phyloP scores from a whole-genome alignment of 2,797 vertebrate genomes.

The Parotocinclus haroldoi region DNA sequence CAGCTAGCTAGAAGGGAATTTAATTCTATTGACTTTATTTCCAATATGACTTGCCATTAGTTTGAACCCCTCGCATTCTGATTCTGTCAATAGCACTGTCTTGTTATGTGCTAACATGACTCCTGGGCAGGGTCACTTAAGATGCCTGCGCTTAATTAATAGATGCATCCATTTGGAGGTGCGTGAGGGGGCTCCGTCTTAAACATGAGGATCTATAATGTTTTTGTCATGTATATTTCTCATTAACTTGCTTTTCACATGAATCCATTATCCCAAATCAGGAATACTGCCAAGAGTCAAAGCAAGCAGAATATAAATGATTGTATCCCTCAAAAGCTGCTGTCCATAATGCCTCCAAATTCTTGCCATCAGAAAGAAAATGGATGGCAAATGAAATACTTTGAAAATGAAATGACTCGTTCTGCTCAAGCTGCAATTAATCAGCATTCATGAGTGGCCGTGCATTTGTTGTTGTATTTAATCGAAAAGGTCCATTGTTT shows the following conservation, averaged over 20 bases:
- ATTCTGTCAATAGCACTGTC: too few relatives aligned
- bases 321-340: slow-evolving; percentile 27
- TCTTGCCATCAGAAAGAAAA: slow-evolving; percentile 29
- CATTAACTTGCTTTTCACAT: slow-evolving; percentile 63
- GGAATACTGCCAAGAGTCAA: slow-evolving; percentile 55
- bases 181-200: slow-evolving; percentile 19
- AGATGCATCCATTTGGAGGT: slow-evolving; percentile 37
- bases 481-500: slow-evolving; percentile 6
- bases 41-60: too few relatives aligned
- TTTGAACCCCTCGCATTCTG: too few relatives aligned
- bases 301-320: slow-evolving; percentile 61
- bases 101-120: too few relatives aligned
- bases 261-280: slow-evolving; percentile 56
- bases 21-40: neutral
- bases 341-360: slow-evolving; percentile 22
- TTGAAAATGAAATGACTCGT: neutral
- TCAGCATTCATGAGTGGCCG: slow-evolving; percentile 6
- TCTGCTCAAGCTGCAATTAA: slow-evolving; percentile 8
- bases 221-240: slow-evolving; percentile 52
- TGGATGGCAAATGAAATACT: slow-evolving; percentile 25
- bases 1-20: slow-evolving; percentile 7
- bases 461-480: slow-evolving; percentile 16
- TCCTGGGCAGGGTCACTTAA: too few relatives aligned
- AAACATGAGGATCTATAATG: slow-evolving; percentile 56
- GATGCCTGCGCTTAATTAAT: slow-evolving; percentile 6